Conservation (phyloP, 2,797 vertebrate genomes). For the Danionella dracula region DNA sequence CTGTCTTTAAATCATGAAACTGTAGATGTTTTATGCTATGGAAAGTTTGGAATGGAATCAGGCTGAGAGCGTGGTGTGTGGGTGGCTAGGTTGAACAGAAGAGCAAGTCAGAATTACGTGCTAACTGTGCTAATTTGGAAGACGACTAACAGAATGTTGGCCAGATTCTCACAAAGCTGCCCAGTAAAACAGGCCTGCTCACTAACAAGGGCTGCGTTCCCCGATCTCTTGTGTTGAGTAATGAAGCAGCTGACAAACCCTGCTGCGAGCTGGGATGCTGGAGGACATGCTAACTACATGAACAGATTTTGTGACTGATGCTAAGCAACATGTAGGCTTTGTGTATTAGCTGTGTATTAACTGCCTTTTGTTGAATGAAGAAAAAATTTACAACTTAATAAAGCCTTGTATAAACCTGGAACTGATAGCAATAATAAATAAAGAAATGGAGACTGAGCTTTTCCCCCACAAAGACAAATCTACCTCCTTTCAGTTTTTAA, state of each 20-base stretch:
- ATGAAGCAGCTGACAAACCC: slow-evolving; percentile 29
- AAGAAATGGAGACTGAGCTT: neutral
- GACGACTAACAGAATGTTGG: slow-evolving; percentile 30
- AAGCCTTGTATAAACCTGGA: too few relatives aligned
- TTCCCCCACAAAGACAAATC: neutral
- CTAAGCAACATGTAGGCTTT: neutral
- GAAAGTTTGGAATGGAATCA: neutral
- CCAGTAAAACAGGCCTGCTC: slow-evolving; percentile 20
- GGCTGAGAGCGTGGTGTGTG: slow-evolving; percentile 20
- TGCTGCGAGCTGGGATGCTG: slow-evolving; percentile 27
- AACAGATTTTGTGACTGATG: slow-evolving; percentile 19
- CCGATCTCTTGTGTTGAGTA: slow-evolving; percentile 34
- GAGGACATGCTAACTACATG: slow-evolving; percentile 26
- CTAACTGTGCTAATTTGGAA: slow-evolving; percentile 35
- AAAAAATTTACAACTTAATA: too few relatives aligned
- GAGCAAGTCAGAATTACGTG: slow-evolving; percentile 26
- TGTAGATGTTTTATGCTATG: neutral
- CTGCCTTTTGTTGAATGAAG: too few relatives aligned
- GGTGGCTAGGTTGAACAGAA: slow-evolving; percentile 15
- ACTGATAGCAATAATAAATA: too few relatives aligned
- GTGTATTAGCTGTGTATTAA: neutral
- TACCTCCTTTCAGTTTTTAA: neutral
- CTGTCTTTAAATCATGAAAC: slow-evolving; percentile 17
- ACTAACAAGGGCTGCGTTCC: slow-evolving; percentile 25
- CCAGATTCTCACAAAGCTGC: slow-evolving; percentile 32